Conservation (phyloP, 2,888 invertebrate species). For the Macaria liturata region DNA sequence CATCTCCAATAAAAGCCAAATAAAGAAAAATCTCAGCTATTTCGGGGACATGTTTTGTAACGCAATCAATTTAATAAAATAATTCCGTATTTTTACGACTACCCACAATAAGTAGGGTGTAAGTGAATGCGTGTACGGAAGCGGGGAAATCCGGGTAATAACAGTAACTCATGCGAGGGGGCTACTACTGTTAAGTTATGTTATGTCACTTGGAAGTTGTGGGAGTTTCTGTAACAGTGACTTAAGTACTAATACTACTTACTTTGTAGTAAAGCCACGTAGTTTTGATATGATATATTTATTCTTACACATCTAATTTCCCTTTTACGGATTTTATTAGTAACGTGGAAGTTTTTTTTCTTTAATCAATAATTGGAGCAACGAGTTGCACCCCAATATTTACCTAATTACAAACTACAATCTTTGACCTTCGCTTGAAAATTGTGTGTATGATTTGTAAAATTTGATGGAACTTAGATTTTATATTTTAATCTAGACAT, state of each 20-base stretch:
- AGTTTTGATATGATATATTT: too few relatives aligned
- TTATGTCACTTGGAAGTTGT: neutral
- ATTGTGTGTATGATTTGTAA: too few relatives aligned
- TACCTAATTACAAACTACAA: too few relatives aligned
- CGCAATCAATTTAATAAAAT: constrained; percentile 70
- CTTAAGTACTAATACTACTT: neutral
- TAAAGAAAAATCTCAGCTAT: constrained; percentile 22
- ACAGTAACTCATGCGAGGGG: constrained; percentile 71
- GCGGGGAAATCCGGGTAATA: constrained; percentile 78
- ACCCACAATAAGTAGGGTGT: constrained; percentile 72
- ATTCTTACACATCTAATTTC: too few relatives aligned
- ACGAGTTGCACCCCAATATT: too few relatives aligned
- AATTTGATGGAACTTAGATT: too few relatives aligned
- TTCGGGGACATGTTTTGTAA: constrained; percentile 45
- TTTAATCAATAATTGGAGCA: too few relatives aligned
- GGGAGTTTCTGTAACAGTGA: neutral
- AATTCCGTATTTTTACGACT: constrained; percentile 76
- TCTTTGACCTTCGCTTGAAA: too few relatives aligned
- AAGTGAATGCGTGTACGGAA: constrained; percentile 79
- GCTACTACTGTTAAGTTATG: constrained; percentile 23
- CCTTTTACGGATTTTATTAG: too few relatives aligned
- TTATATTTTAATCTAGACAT: too few relatives aligned
- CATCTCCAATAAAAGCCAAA: constrained; percentile 1
- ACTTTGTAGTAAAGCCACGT: neutral
- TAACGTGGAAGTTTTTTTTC: too few relatives aligned